Evolutionary conservation across 2,113 vertebrate genomes (phyloP), one percentile per base, ranked within the genome.

Genomic region (Grammomys surdaster): DNA sequence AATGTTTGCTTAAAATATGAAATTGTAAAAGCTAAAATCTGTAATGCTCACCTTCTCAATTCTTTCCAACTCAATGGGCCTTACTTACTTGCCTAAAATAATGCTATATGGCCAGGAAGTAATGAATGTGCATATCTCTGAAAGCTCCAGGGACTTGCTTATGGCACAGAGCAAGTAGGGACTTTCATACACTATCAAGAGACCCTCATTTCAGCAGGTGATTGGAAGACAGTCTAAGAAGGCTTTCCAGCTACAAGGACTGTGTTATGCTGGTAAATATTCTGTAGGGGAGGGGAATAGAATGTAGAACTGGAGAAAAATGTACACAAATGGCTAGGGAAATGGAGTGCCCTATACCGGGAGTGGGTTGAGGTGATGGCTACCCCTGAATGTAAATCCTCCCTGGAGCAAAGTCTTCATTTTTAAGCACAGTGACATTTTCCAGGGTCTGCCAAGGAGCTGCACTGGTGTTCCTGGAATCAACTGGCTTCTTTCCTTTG

Each of bases 1-100:
- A 67, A 94, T 54, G 16, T 86, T 85, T 94, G 22, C 51, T 72
- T 43, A 88, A 93, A 46, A 92, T 80, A 75, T 26, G 67, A 60
- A 95, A 75, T 31, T 86, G 9, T 88, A 43, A 95, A 93, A 60
- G 19, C 70, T n/a, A 58, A 58, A 63, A 22, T 90, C 51, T 20
- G 3, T 69, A 91, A 90, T 48, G 73, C 12, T 89, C 26, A 36
- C 63, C 28, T 77, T 22, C 22, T 28, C 31, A 51, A 46, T 76
- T 78, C 10, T 91, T 78, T 88, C 80, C 43, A 63, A n/a, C 28
- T 7, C 43, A 19, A 28, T 67, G 67, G 58, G 16, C 26, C 46
- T 92, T 46, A 9, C 46, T 54, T 14, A 24, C 28, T 22, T 77
- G 13, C 43, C 40, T 19, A 46, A 36, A 7, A 46, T 75, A 76